Evolutionary conservation across 1,140 invertebrate genomes (phyloP), one percentile per base, ranked within the genome.

Genomic region (Pseudomyrmex dendroicus): DNA sequence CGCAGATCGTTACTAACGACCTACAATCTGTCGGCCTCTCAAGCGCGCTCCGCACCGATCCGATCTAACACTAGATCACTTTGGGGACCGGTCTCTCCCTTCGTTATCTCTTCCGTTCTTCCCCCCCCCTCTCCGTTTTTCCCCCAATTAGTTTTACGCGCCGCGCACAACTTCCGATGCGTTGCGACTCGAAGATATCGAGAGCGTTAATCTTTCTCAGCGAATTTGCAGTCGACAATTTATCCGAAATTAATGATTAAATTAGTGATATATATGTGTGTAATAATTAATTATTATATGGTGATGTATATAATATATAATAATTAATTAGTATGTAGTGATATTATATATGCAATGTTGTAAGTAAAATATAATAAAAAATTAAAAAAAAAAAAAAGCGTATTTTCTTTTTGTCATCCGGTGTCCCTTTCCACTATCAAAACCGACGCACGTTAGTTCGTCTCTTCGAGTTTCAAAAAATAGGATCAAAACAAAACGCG

Each of bases 111-210:
- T 52, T 25, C 67, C 62, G 56, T 35, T 20, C 20, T 35, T 4
- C 5, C 35, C 35, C 35, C 35, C 35, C 25, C 4, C 2, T 0
- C 35, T 4, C 17, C 63, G 50, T 50, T 48, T 78, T 57, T 84
- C 56, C 57, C 63, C 57, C 63, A 87, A 87, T 87, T 87, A 87
- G 85, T 68, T 48, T 84, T 52, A 48, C 44, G 54, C 67, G 70
- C 63, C 63, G 67, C 68, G 54, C 52, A 57, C 54, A 67, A 44
- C 50, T 73, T 62, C 12, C 50, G 50, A 68, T 70, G 25, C 46
- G 54, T 63, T 54, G 67, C 66, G 52, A 62, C 25, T 50, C 48
- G n/a, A 48, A 46, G 13, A n/a, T 72, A 52, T 20, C n/a, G 63
- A 54, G 10, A 25, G 35, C 35, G 35, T 25, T 83, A 83, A 74